Percentiles rank a stretch among this genome's conserved stretches.
Evolutionary conservation across 2,113 vertebrate genomes (phyloP).

Genomic region (Tricholaema leucomelas): DNA sequence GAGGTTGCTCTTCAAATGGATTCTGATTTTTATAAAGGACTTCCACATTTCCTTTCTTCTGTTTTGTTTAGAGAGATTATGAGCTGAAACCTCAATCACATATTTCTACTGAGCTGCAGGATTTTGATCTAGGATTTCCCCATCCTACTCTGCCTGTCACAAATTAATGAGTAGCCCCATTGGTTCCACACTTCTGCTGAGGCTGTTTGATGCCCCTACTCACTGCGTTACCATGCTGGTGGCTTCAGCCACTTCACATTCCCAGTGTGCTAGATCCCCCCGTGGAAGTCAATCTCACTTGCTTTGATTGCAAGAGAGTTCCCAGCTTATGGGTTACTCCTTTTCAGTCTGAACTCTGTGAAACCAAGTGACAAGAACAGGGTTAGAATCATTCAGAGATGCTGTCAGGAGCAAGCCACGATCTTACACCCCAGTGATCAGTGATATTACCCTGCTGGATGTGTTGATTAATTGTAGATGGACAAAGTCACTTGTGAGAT

Average conservation of each 20-base stretch:
- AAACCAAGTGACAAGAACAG: not conserved
- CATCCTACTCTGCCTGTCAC: not conserved
- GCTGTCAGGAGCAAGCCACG: not conserved
- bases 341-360: not conserved
- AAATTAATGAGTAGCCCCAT: not conserved
- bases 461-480: slow-evolving; percentile 49
- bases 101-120: not conserved
- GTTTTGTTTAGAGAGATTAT: not conserved
- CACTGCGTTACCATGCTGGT: not conserved
- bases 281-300: not conserved
- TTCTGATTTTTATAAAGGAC: not conserved
- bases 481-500: slow-evolving; percentile 7
- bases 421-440: not conserved
- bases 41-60: not conserved
- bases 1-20: not conserved
- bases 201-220: not conserved
- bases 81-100: not conserved
- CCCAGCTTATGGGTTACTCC: not conserved
- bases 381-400: not conserved
- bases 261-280: not conserved
- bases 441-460: not conserved
- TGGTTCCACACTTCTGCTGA: not conserved
- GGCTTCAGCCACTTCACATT: not conserved
- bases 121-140: not conserved
- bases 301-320: not conserved